These are phyloP conservation scores for Palythoa heliodiscus DNA, from an alignment of 92 coral and sea anemone species.

Conservation along the genomic window DNA sequence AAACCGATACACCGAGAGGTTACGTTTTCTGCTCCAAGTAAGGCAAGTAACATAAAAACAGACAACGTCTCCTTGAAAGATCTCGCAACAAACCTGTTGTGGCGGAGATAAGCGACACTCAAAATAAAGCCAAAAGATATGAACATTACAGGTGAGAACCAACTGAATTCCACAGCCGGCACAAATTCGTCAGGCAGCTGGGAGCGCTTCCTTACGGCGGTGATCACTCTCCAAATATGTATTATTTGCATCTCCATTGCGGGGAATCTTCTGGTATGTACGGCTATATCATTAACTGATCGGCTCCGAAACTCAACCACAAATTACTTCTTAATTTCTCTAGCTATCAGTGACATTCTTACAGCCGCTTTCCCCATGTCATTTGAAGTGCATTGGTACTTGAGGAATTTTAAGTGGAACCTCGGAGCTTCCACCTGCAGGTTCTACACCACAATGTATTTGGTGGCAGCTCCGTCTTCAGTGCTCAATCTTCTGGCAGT, in stretches of 20 bases:
- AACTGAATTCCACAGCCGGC: background rate
- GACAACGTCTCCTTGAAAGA: background rate
- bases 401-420: slow-evolving; percentile 39
- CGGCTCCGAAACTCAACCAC: slow-evolving; percentile 31
- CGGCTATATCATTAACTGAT: slow-evolving; percentile 24
- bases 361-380: slow-evolving; percentile 43
- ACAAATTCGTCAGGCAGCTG: background rate
- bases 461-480: slow-evolving; percentile 79
- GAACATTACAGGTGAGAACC: slow-evolving; percentile 1
- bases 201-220: background rate
- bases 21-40: background rate
- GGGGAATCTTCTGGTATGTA: slow-evolving; percentile 35
- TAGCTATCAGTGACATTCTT: slow-evolving; percentile 34
- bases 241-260: slow-evolving; percentile 35
- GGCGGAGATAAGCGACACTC: background rate
- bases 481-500: slow-evolving; percentile 81
- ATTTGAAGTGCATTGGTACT: slow-evolving; percentile 3
- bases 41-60: background rate
- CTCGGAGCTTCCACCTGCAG: slow-evolving; percentile 71
- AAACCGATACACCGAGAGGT: background rate
- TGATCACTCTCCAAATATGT: slow-evolving; percentile 29
- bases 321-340: slow-evolving; percentile 29
- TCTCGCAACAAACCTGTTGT: background rate
- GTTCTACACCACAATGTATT: slow-evolving; percentile 62
- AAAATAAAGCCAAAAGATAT: background rate